Conservation (phyloP, 2,888 invertebrate genomes). For the Ashinkailepas kermadecensis region DNA sequence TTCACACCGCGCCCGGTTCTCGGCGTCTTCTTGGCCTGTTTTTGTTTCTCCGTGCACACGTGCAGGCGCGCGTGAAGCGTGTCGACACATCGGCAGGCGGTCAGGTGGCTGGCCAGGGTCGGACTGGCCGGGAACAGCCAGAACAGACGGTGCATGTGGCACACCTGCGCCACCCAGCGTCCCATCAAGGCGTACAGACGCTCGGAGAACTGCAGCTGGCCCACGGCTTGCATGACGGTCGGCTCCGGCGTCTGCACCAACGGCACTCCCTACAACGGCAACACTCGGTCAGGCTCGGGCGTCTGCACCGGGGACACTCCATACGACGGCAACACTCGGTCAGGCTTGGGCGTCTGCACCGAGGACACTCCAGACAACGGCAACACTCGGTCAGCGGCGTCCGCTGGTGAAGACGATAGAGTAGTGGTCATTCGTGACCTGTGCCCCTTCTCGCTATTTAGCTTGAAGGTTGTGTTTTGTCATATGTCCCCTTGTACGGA, state of each 20-base stretch:
- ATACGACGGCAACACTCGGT: no score
- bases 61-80: not conserved
- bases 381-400: no score
- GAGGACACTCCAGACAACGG: no score
- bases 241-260: not conserved
- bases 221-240: not conserved
- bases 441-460: no score
- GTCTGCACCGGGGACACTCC: not conserved
- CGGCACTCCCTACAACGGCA: not conserved
- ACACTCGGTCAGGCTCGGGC: not conserved
- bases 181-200: not conserved
- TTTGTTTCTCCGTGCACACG: not conserved
- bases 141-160: not conserved
- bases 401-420: no score
- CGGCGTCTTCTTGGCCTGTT: not conserved
- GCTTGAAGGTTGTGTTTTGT: no score
- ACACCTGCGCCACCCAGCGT: not conserved
- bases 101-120: not conserved
- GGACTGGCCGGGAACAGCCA: not conserved
- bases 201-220: not conserved
- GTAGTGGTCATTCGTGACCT: no score
- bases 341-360: no score
- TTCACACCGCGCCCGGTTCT: no score
- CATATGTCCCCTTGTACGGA: no score
- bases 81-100: not conserved